Evolutionary conservation across 2,797 vertebrate species (phyloP).

Genomic region (Pipistrellus nathusii): DNA sequence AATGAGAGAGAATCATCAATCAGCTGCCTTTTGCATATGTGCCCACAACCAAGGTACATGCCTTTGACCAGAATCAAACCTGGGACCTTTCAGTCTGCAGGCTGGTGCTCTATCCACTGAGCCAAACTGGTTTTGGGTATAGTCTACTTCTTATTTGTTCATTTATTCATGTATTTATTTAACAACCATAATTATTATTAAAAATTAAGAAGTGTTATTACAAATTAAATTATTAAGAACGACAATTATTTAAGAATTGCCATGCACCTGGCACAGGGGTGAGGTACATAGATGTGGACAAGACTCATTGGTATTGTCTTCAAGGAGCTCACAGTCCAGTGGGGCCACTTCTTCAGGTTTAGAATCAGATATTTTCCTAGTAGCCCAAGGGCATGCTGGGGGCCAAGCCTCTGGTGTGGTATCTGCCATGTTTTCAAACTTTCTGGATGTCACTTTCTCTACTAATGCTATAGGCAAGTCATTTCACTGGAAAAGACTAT

Average conservation of each 20-base stretch:
- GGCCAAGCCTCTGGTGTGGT: neutral
- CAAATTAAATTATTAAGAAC: neutral
- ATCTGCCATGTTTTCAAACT: neutral
- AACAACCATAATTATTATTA: neutral
- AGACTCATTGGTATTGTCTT: neutral
- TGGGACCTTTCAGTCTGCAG: no score
- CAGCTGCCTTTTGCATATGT: no score
- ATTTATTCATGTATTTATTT: neutral
- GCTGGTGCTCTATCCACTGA: no score
- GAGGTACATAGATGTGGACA: neutral
- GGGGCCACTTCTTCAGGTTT: neutral
- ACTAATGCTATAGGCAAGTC: neutral
- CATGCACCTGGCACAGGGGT: neutral
- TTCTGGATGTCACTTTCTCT: neutral
- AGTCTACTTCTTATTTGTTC: neutral
- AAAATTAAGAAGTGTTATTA: neutral
- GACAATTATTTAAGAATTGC: neutral
- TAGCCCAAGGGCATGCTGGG: no score
- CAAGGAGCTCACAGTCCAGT: neutral
- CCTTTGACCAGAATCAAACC: no score
- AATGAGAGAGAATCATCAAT: no score
- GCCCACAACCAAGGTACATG: no score
- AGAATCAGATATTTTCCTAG: neutral
- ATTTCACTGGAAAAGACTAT: neutral
- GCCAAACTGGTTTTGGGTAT: neutral